These are phyloP conservation scores for Megamerina dolium DNA, from an alignment of 2,888 invertebrate genomes.

Conservation along the genomic window DNA sequence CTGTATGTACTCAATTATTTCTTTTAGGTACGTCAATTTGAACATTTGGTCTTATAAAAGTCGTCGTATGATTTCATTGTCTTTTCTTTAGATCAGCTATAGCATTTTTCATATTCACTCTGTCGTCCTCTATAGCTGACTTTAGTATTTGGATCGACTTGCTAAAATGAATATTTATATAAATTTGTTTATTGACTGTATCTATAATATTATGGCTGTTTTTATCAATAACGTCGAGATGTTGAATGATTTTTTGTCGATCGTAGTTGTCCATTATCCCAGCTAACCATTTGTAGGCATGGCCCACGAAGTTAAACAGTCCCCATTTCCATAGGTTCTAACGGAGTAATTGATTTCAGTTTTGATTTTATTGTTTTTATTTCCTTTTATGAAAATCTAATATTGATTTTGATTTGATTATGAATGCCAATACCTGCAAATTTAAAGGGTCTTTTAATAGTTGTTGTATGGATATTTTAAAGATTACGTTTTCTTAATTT, in stretches of 20 bases:
- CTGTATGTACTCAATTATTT: constrained; percentile 2
- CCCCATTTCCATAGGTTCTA: no score
- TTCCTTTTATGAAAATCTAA: no score
- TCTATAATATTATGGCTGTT: constrained; percentile 9
- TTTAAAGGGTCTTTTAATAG: constrained; percentile 5
- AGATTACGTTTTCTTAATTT: constrained; percentile 1
- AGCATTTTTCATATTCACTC: constrained; percentile 4
- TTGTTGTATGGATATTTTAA: background rate
- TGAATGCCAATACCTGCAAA: background rate
- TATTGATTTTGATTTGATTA: no score
- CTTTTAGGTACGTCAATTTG: no score
- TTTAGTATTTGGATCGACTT: constrained; percentile 9
- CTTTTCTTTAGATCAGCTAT: constrained; percentile 1
- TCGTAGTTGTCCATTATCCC: constrained; percentile 8
- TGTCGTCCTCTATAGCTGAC: constrained; percentile 7
- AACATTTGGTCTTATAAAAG: no score
- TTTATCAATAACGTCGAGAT: constrained; percentile 5
- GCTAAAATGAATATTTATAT: constrained; percentile 14
- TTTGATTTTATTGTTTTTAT: no score
- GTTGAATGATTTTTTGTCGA: constrained; percentile 7
- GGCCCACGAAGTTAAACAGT: constrained; percentile 2
- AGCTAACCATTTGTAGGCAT: constrained; percentile 4
- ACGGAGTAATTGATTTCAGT: no score
- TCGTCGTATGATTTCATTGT: constrained; percentile 1
- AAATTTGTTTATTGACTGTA: constrained; percentile 13